Evolutionary conservation across 2,797 vertebrate species (phyloP).

Genomic region (Fistularia tabacaria): DNA sequence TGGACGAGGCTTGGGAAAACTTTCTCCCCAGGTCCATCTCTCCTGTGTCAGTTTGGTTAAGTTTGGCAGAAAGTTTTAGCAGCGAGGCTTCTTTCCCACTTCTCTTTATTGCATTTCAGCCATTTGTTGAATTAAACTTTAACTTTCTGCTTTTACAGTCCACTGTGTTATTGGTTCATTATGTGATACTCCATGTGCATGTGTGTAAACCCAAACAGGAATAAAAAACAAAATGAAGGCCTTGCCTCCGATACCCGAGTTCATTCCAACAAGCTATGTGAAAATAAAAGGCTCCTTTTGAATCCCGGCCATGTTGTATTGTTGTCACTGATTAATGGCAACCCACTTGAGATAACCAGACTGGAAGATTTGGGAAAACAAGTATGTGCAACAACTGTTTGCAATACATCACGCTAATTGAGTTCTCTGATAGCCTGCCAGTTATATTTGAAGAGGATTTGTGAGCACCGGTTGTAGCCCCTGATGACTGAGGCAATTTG

Average conservation of each 20-base stretch:
- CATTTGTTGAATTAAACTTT: too few species aligned
- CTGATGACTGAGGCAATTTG: too few species aligned
- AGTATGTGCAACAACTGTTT: constrained; percentile 50
- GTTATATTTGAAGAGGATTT: constrained; percentile 29
- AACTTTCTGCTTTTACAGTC: too few species aligned
- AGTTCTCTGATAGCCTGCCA: constrained; percentile 44
- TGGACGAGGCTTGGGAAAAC: constrained; percentile 3
- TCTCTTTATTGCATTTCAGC: not conserved
- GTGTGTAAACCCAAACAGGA: too few species aligned
- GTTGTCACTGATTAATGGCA: constrained; percentile 13
- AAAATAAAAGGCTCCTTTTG: not conserved
- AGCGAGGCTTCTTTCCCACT: not conserved
- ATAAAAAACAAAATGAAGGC: too few species aligned
- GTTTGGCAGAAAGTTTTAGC: constrained; percentile 4
- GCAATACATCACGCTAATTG: constrained; percentile 36
- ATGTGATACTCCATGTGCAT: too few species aligned
- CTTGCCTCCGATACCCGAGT: too few species aligned
- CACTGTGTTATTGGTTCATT: too few species aligned
- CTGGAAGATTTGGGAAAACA: constrained; percentile 35
- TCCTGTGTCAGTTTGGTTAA: constrained; percentile 38
- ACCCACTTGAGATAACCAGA: too few species aligned
- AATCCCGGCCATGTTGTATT: not conserved
- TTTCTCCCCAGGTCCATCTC: constrained; percentile 28
- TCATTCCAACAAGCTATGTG: too few species aligned
- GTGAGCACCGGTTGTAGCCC: constrained; percentile 23